These are phyloP conservation scores for Drosophila affinis DNA, from an alignment of 2,888 invertebrate species.

Conservation along the genomic window DNA sequence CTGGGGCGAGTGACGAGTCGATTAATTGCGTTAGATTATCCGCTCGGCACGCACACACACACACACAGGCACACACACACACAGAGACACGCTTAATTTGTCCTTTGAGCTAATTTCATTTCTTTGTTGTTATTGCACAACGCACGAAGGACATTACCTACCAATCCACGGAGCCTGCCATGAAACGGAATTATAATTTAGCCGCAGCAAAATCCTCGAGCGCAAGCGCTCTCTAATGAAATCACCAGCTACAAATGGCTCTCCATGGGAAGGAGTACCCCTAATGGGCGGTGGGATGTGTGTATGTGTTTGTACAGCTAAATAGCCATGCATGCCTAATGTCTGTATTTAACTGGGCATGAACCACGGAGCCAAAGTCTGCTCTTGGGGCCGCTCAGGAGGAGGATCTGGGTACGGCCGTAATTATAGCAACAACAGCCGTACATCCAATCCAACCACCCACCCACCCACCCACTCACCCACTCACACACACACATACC, in stretches of 20 bases:
- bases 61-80: conserved; percentile 18
- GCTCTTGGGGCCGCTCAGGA: conserved; percentile 39
- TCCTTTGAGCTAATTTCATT: conserved; percentile 73
- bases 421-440: conserved; percentile 65
- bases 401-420: conserved; percentile 30
- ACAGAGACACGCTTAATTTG: conserved; percentile 54
- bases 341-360: conserved; percentile 72
- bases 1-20: conserved; percentile 75
- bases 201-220: conserved; percentile 61
- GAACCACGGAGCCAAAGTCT: conserved; percentile 45
- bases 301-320: conserved; percentile 52
- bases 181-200: conserved; percentile 74
- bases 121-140: conserved; percentile 72
- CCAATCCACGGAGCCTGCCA: conserved; percentile 21
- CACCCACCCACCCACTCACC: neutral
- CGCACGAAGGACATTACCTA: conserved; percentile 53
- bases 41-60: conserved; percentile 47
- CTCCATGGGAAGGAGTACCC: neutral
- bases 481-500: conserved; percentile 11
- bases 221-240: conserved; percentile 63
- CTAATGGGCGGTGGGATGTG: conserved; percentile 8
- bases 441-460: neutral
- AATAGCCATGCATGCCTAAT: conserved; percentile 75
- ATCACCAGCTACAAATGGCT: conserved; percentile 42
- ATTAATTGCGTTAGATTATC: conserved; percentile 80